These are phyloP conservation scores for Sycophaga agraensis DNA, from an alignment of 1,140 invertebrate species.

Conservation along the genomic window DNA sequence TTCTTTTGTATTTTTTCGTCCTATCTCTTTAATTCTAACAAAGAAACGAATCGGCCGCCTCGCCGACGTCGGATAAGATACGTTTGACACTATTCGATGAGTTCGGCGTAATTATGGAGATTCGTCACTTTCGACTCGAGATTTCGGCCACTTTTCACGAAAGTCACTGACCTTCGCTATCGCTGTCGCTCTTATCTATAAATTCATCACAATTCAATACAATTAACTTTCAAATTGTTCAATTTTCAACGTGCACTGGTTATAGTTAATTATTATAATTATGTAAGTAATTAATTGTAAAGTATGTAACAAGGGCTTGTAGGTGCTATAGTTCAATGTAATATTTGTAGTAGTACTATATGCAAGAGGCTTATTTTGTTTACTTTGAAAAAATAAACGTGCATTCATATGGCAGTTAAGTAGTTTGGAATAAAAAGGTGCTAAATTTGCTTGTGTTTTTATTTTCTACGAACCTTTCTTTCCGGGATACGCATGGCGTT, in stretches of 20 bases:
- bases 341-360: constrained; percentile 13
- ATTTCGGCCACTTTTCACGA: constrained; percentile 28
- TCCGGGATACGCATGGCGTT: constrained; percentile 92
- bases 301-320: no score
- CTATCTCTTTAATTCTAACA: constrained; percentile 2
- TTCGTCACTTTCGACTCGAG: constrained; percentile 32
- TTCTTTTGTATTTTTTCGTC: not conserved
- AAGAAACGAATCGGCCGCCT: constrained; percentile 20
- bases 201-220: constrained; percentile 30
- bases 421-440: not conserved
- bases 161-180: constrained; percentile 82
- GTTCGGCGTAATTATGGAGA: constrained; percentile 26
- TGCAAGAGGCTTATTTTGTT: not conserved
- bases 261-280: constrained; percentile 5
- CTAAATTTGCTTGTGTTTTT: constrained; percentile 28
- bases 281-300: not conserved
- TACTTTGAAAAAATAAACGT: constrained; percentile 11
- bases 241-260: constrained; percentile 21
- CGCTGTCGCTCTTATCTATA: constrained; percentile 86
- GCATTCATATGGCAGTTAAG: constrained; percentile 11
- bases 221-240: constrained; percentile 27
- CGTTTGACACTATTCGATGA: constrained; percentile 25
- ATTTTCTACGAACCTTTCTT: constrained; percentile 75
- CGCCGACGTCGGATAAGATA: constrained; percentile 22
- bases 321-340: constrained; percentile 8